Base-by-base conservation (phyloP, 2,113 vertebrate genomes). In the Siniperca knerii region DNA sequence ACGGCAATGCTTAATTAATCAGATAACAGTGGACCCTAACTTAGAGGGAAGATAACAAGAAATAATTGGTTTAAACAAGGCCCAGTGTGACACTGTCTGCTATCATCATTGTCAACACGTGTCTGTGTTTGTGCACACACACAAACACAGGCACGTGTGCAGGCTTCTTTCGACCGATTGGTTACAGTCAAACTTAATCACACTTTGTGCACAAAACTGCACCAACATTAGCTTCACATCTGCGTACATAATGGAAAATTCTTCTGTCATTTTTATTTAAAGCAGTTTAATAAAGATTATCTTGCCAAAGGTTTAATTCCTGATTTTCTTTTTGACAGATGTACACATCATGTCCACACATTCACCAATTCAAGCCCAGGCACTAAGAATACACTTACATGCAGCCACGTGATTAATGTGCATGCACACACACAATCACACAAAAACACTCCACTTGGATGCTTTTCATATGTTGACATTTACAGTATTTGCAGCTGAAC, bases 401-500 rank as follows among this genome's bases (percentile, higher is more conserved):
- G 6, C 42, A 72, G 46, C 37, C 57, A n/a, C 4, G 10, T 71
- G 62, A 68, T 70, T 40, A 68, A 78, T 54, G 42, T 57, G n/a
- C 60, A 21, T 54, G 29, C 13, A 60, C 25, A n/a, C 29, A 48
- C 60, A 55, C 37, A 57, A 23, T 10, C 64, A 40, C 58, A 54
- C 18, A 16, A n/a, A 80, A 25, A 74, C 55, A 35, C n/a, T 64
- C 33, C 60, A 50, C 55, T 44, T 3, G 42, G 55, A 29, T 65
- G 23, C 61, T 64, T 77, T 83, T 33, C 52, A 60, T 46, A 76
- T 85, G 85, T 82, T 89, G 88, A 87, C 86, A 93, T 92, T 93
- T 84, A 42, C 70, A 68, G 73, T 29, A 55, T 64, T 86, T 74
- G 71, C 71, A 25, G 84, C 66, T 87, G 78, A 91, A 81, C 73